Evolutionary conservation across 2,888 invertebrate genomes (phyloP), one percentile per base, ranked within the genome.

Genomic region (Strigamia crassipes): DNA sequence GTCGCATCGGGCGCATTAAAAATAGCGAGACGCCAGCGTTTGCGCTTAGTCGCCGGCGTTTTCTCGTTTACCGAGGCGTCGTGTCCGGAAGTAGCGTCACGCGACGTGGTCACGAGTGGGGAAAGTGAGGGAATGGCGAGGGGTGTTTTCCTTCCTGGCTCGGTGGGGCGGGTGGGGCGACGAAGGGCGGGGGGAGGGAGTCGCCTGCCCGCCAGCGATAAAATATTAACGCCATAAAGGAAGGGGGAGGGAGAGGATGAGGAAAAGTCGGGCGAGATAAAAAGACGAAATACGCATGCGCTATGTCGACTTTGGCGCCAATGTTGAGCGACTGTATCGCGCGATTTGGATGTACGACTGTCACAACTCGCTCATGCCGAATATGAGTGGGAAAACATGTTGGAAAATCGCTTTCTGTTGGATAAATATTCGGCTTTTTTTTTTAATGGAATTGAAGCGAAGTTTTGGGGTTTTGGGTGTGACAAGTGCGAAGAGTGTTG

Each of bases 151-250:
- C 73, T 73, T 73, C 73, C 73, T 73, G 73, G 18, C 56, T n/a
- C 9, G n/a, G 73, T 73, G 73, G 73, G 66, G 27, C 31, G 73
- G 73, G 73, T 4, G 56, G 56, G 18, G 56, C 8, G 46, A 46
- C 9, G 46, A 46, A n/a, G 61, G 21, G 23, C 12, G 61, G 46
- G 61, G 46, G 56, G 2, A 56, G 73, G 73, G 73, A 73, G 73
- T 73, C 73, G 73, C 73, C 73, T 73, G 73, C 27, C 73, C 73
- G 73, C 73, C 73, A 73, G 73, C 73, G 73, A 73, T 73, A 73
- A 73, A 73, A 73, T 73, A 73, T 73, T 73, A 73, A 73, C 73
- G 73, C 73, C 31, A 73, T 73, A 73, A 73, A 73, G 73, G 73
- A 31, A 27, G 73, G 73, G 31, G 56, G n/a, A 18, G 56, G 18